Evolutionary conservation across 1,140 invertebrate genomes (phyloP).

Genomic region (Acromyrmex heyeri): DNA sequence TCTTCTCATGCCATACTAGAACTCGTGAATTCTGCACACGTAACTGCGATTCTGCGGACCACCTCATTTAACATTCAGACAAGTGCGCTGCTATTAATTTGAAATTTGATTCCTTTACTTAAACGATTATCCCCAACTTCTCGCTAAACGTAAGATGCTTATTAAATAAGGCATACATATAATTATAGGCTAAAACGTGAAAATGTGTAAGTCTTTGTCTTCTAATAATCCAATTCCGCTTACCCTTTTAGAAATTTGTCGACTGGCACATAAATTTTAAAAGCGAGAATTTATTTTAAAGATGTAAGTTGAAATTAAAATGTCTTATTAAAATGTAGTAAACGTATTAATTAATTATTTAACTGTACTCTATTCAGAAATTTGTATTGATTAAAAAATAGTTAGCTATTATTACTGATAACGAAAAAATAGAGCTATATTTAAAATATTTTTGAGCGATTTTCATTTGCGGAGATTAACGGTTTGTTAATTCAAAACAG

Average conservation of each 20-base stretch:
- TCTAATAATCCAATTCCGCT: slow-evolving; percentile 28
- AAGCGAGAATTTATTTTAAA: slow-evolving; percentile 10
- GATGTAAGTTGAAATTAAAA: not conserved
- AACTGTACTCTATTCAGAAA: not conserved
- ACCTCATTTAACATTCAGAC: slow-evolving; percentile 76
- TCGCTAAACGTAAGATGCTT: slow-evolving; percentile 17
- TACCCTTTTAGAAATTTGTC: not conserved
- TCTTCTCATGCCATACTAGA: slow-evolving; percentile 61
- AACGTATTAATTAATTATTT: not conserved
- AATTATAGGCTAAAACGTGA: slow-evolving; percentile 26
- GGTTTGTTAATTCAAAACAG: not conserved
- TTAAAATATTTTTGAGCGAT: not conserved
- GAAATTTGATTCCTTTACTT: slow-evolving; percentile 71
- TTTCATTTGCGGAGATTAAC: not conserved
- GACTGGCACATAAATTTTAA: slow-evolving; percentile 19
- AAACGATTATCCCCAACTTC: slow-evolving; percentile 67
- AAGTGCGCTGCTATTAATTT: slow-evolving; percentile 72
- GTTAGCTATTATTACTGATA: not conserved
- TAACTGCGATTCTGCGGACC: slow-evolving; percentile 57
- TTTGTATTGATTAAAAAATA: not conserved
- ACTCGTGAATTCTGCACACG: slow-evolving; percentile 60
- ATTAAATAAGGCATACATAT: slow-evolving; percentile 12
- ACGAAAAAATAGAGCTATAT: not conserved
- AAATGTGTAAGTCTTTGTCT: slow-evolving; percentile 19
- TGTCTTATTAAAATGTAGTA: not conserved